Evolutionary conservation across 2,888 invertebrate species (phyloP).

Genomic region (Morpho helenor): DNA sequence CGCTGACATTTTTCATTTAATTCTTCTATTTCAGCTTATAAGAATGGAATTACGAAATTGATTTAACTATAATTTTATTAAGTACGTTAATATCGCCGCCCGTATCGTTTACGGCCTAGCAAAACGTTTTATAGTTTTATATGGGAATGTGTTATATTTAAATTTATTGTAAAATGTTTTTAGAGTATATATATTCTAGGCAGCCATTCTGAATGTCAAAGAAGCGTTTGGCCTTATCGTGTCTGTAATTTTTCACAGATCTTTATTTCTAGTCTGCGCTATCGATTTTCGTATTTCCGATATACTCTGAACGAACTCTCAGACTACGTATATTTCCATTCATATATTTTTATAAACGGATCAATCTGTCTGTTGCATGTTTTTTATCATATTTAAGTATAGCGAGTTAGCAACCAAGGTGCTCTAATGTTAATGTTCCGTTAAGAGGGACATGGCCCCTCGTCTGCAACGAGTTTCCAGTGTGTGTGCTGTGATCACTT

Average conservation of each 20-base stretch:
- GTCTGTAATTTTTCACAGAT: conserved; percentile 51
- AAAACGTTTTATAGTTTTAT: conserved; percentile 11
- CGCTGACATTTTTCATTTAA: conserved; percentile 22
- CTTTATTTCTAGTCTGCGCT: conserved; percentile 68
- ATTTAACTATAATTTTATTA: conserved; percentile 15
- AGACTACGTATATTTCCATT: conserved; percentile 42
- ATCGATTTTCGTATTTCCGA: conserved; percentile 49
- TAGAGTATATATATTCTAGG: conserved; percentile 38
- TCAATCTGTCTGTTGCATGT: conserved; percentile 58
- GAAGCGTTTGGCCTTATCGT: conserved; percentile 39
- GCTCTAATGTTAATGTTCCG: conserved; percentile 70
- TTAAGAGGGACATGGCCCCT: conserved; percentile 67
- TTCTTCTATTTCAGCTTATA: conserved; percentile 12
- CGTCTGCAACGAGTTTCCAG: conserved; percentile 75
- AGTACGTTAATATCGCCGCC: conserved; percentile 9
- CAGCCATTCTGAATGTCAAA: conserved; percentile 51
- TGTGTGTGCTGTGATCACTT: conserved; percentile 78
- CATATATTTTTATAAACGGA: conserved; percentile 49
- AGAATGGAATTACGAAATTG: conserved; percentile 3
- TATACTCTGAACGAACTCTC: conserved; percentile 45
- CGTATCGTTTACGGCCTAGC: conserved; percentile 28
- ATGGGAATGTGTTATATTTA: conserved; percentile 10
- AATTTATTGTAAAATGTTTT: conserved; percentile 22
- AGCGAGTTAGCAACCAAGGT: conserved; percentile 69
- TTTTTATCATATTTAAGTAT: conserved; percentile 62